Conservation (phyloP, 2,888 invertebrate genomes). For the Acanthoscelides obtectus region DNA sequence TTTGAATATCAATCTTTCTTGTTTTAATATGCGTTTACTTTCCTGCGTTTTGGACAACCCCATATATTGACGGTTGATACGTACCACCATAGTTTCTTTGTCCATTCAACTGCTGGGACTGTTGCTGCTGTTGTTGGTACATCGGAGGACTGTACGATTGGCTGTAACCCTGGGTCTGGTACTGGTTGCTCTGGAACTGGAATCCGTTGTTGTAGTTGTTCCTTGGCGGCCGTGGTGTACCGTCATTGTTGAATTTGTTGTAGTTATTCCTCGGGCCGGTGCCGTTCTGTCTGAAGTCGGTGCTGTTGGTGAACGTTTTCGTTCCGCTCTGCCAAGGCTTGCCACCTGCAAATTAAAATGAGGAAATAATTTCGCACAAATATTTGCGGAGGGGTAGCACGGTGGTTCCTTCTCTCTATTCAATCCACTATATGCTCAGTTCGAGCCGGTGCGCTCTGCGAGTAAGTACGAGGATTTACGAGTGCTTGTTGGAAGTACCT, state of each 20-base stretch:
- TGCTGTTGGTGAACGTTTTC: conserved; percentile 21
- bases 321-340: conserved; percentile 20
- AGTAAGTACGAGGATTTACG: too few species aligned
- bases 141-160: conserved; percentile 35
- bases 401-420: too few species aligned
- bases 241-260: conserved; percentile 54
- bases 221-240: conserved; percentile 50
- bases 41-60: too few species aligned
- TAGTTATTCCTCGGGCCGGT: conserved; percentile 35
- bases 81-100: conserved; percentile 35
- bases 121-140: conserved; percentile 1
- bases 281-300: conserved; percentile 24
- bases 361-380: neutral
- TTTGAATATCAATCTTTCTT: too few species aligned
- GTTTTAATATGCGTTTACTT: too few species aligned
- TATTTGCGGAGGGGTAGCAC: too few species aligned
- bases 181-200: conserved; percentile 52
- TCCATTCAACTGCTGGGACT: conserved; percentile 14
- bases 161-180: conserved; percentile 40
- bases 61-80: conserved; percentile 12
- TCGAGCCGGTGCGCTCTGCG: too few species aligned
- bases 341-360: neutral
- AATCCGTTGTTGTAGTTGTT: conserved; percentile 56
- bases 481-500: too few species aligned
- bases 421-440: too few species aligned